Evolutionary conservation across 2,113 vertebrate species (phyloP), one percentile per base, ranked within the genome.

Genomic region (Columbina picui): DNA sequence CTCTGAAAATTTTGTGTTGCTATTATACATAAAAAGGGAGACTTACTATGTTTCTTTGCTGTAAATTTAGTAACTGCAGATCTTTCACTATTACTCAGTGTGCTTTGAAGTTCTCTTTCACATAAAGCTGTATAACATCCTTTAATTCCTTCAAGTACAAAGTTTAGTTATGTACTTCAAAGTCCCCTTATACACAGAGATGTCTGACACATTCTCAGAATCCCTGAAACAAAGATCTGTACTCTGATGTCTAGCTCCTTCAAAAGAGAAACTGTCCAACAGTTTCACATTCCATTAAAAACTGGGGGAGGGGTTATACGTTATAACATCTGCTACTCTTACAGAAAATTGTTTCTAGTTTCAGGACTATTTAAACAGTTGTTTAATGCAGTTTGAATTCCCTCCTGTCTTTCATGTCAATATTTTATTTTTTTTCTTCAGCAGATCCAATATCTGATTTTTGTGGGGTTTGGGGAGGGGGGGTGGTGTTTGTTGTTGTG

Each of bases 131-230:
- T 75, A 53, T 23, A 83, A 86, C n/a, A 32, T 27, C 65, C 60
- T 79, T 91, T 89, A 84, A 87, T 92, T 94, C 70, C 67, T 87
- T 87, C 49, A 76, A 80, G 70, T 49, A 90, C 57, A 73, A 86
- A 92, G 71, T 77, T 77, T 49, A 86, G 63, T 61, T 86, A 69
- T 61, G 29, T 32, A 90, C 85, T 93, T 96, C 94, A 93, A 96
- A 93, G 79, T 63, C 68, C 22, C 47, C 68, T 90, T 86, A 65
- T 17, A 73, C 67, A 65, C 20, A 76, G 81, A 79, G 55, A 65
- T 80, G 50, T 86, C 75, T 93, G 76, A 91, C 74, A 94, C 83
- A 64, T 74, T 94, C 89, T 89, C 80, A 87, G 50, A 90, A 89
- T 86, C 61, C 56, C 43, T 75, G 94, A 96, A 95, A 92, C 71